Base-by-base conservation (phyloP, 2,113 vertebrate species). In the Corythoichthys haematopterus region DNA sequence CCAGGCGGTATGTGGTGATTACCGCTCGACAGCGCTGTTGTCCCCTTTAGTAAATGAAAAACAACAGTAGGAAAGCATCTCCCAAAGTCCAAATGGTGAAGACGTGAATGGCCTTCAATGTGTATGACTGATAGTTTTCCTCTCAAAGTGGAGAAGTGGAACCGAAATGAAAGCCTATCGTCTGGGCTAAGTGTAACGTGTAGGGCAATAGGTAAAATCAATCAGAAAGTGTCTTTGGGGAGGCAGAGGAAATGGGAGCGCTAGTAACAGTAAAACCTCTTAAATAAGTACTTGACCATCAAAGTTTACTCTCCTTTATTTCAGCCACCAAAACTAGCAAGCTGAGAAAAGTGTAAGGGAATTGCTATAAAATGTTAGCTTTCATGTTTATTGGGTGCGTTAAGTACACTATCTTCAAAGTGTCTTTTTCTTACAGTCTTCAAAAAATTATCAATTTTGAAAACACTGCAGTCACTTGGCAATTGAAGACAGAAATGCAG, bases 101-200 rank as follows among this genome's bases (percentile, higher is more conserved):
- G 40, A 50, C 0, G 3, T 28, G 38, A 53, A 28, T 9, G 47
- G 13, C 55, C 53, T 46, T 61, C 53, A 65, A 11, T 60, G 36
- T 59, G 15, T 35, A 33, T 56, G 56, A 75, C 45, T 78, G 51
- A 70, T 65, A 56, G 50, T 13, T 61, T 43, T 10, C 55, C 36
- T 47, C 37, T 16, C 47, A 10, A 75, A 59, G 20, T 20, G 51
- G 57, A 57, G 63, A 16, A 38, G 38, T 38, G 20, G 20, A 28
- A 28, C 1, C 20, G 9, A 50, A 48, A 67, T 75, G 28, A 63
- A 74, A 71, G 67, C 40, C 10, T 48, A 47, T 3, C 35, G 55
- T 40, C 52, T 68, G 46, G 46, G 47, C 33, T 65, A 56, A 63
- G 33, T 40, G 52, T 45, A 62, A 58, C 20, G 12, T 72, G 66